Evolutionary conservation across 30 jellyfish, hydroid and myxozoan species (phyloP).

Genomic region (Hydractinia echinata): DNA sequence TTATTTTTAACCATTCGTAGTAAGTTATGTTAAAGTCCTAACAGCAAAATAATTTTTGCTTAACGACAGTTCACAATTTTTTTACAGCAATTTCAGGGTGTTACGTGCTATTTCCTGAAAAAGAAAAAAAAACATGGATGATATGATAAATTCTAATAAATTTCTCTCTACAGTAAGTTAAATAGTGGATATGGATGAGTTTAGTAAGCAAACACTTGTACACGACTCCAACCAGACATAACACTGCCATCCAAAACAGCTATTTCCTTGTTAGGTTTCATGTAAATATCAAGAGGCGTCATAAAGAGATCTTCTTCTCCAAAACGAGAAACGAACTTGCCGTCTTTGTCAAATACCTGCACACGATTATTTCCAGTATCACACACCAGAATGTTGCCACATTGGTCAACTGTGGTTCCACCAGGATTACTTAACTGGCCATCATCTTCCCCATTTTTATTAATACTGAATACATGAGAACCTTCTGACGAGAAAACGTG

Average conservation of each 20-base stretch:
- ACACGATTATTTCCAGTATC: conserved; percentile 56
- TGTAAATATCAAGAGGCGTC: conserved; percentile 46
- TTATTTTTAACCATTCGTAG: no score
- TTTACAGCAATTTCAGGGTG: no score
- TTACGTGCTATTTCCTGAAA: no score
- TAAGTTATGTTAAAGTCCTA: no score
- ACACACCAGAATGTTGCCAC: conserved; percentile 63
- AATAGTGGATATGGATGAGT: no score
- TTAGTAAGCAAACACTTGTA: conserved; percentile 32
- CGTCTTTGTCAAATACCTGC: conserved; percentile 53
- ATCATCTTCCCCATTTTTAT: conserved; percentile 25
- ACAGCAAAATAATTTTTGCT: no score
- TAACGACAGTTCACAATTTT: no score
- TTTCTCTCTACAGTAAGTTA: no score
- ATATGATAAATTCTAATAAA: no score
- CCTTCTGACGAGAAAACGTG: conserved; percentile 25
- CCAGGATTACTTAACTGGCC: conserved; percentile 37
- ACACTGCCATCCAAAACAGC: conserved; percentile 54
- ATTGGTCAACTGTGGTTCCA: conserved; percentile 46
- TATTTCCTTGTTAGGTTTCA: conserved; percentile 36
- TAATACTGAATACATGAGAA: background rate
- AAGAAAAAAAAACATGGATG: no score
- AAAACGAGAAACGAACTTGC: conserved; percentile 45
- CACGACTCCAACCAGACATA: conserved; percentile 55
- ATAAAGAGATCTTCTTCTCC: conserved; percentile 45